These are phyloP conservation scores for Fragum sueziense DNA, from an alignment of 2,888 invertebrate genomes.

Conservation along the genomic window DNA sequence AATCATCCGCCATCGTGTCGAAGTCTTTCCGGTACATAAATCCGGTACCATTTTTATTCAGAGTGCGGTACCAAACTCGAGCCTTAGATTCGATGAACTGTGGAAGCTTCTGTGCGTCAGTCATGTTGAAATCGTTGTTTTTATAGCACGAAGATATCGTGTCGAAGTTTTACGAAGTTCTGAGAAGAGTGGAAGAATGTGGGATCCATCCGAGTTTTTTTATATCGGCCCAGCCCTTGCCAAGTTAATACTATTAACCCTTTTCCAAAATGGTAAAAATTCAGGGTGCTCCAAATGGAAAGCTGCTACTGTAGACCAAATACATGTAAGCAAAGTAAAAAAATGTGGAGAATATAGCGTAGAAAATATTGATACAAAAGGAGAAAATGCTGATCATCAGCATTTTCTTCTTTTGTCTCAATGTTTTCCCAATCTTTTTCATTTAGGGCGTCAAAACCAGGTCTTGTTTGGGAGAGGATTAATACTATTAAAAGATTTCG, in stretches of 20 bases:
- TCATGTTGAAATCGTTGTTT: background rate
- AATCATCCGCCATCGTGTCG: slow-evolving; percentile 63
- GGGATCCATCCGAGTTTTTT: background rate
- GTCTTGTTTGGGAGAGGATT: too few relatives aligned
- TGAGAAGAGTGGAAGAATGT: background rate
- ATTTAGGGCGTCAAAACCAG: too few relatives aligned
- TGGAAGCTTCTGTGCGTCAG: background rate
- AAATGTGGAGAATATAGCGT: too few relatives aligned
- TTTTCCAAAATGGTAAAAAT: too few relatives aligned
- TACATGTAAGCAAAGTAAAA: background rate
- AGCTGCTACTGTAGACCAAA: too few relatives aligned
- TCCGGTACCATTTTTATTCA: slow-evolving; percentile 68
- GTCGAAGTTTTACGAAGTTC: background rate
- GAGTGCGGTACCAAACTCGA: slow-evolving; percentile 69
- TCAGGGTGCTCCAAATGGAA: too few relatives aligned
- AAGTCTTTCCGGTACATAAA: slow-evolving; percentile 64
- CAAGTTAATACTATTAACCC: background rate
- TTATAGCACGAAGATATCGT: background rate
- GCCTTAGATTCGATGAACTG: slow-evolving; percentile 62
- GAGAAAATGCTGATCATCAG: too few relatives aligned
- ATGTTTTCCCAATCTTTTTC: too few relatives aligned
- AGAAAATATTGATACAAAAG: too few relatives aligned
- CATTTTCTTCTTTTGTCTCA: too few relatives aligned
- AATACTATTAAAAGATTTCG: background rate
- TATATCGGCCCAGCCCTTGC: background rate